Base-by-base conservation (phyloP, 2,888 invertebrate genomes). In the Pachymerium ferrugineum region DNA sequence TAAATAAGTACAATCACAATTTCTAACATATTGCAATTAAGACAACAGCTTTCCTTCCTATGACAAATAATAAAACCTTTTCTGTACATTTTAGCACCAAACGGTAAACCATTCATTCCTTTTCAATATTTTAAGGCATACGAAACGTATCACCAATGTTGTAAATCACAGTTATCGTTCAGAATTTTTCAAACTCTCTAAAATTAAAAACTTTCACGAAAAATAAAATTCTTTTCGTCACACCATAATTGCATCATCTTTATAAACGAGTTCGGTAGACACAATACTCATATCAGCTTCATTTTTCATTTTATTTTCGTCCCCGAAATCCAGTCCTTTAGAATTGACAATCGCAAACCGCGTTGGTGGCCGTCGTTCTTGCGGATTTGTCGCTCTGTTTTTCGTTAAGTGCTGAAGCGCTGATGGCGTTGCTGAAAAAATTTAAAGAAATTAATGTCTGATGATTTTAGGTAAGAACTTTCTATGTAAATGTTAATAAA, bases 201-300 rank as follows among this genome's bases (percentile, higher is more conserved):
- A 12, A 12, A 12, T 35, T 35, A 12, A 35, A 35, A 12, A 12
- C 8, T 35, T 12, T 12, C 12, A 12, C 8, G 12, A 12, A 35
- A 35, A 35, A 12, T n/a, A n/a, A n/a, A n/a, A n/a, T n/a, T n/a
- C n/a, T n/a, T n/a, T n/a, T n/a, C n/a, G n/a, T 80, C 77, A 81
- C 70, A 82, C 82, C 81, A 82, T 82, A 73, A 82, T 82, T 25
- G 81, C 81, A 75, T 82, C 81, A 76, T 81, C 81, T 76, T 82
- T 81, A 69, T 79, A 79, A 74, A 81, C 81, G 31, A 79, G 78
- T 73, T 78, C 78, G 42, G 78, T 72, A 31, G 78, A 77, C 28
- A 79, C 77, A 1, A 47, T 16, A 30, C 47, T 29, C 12, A 6
- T 72, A 10, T 47, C 72, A 4, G 72, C 29, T 25, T 16, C 30